Evolutionary conservation across 1,140 invertebrate species (phyloP).

Genomic region (Drosophila nikananu): DNA sequence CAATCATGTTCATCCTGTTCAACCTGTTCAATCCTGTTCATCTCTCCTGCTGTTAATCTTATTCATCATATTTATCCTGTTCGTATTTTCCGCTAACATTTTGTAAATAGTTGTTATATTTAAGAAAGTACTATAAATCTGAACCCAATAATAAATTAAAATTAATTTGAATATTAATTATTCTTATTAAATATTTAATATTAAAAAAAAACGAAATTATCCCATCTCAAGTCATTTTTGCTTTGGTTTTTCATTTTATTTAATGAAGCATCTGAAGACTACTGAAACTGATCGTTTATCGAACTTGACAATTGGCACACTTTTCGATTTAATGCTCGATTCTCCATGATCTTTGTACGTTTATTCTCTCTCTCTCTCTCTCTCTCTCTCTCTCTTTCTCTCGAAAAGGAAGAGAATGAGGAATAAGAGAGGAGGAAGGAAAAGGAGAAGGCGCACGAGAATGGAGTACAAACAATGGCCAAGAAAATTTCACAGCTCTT

Average conservation of each 20-base stretch:
- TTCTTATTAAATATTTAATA: too few relatives aligned
- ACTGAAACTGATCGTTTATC: slow-evolving; percentile 40
- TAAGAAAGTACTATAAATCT: neutral
- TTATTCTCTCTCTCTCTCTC: slow-evolving; percentile 5
- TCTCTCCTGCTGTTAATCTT: neutral
- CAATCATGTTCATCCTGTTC: too few relatives aligned
- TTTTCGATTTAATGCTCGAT: slow-evolving; percentile 37
- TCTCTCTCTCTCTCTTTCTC: neutral
- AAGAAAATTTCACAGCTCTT: slow-evolving; percentile 52
- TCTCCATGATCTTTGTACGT: slow-evolving; percentile 31
- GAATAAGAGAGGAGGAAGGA: neutral
- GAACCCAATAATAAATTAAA: too few relatives aligned
- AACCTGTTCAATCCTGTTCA: neutral
- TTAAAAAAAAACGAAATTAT: too few relatives aligned
- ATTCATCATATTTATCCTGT: neutral
- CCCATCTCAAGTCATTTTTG: neutral
- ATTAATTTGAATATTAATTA: too few relatives aligned
- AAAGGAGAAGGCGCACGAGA: neutral
- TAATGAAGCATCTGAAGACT: neutral
- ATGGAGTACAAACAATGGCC: slow-evolving; percentile 33
- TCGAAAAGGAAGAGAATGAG: slow-evolving; percentile 1
- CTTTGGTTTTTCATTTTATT: neutral
- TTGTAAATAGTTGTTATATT: neutral
- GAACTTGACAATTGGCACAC: slow-evolving; percentile 73
- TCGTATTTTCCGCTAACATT: neutral